Percentiles rank a stretch among this genome's conserved stretches.
Evolutionary conservation across 2,888 invertebrate species (phyloP).

Genomic region (Tortrix viridana): DNA sequence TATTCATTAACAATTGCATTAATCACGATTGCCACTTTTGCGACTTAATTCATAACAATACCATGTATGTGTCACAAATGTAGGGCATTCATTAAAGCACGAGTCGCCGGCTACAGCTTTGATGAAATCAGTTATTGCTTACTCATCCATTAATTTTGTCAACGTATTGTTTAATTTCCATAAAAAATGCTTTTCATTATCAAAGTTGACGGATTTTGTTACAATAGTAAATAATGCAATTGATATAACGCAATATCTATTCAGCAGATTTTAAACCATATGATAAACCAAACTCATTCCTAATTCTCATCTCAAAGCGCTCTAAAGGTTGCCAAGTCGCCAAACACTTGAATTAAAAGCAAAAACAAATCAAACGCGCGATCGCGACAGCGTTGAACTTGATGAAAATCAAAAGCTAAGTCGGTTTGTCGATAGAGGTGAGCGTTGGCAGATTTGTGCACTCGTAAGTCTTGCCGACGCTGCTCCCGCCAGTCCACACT

Average conservation of each 20-base stretch:
- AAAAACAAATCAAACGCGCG: slow-evolving; percentile 32
- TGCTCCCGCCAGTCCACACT: slow-evolving; percentile 35
- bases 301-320: slow-evolving; percentile 5
- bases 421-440: slow-evolving; percentile 29
- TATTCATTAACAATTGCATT: slow-evolving; percentile 7
- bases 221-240: background rate
- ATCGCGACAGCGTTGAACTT: slow-evolving; percentile 30
- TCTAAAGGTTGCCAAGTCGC: slow-evolving; percentile 4
- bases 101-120: slow-evolving; percentile 7
- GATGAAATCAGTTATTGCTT: slow-evolving; percentile 11
- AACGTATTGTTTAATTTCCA: background rate
- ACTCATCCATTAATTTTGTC: slow-evolving; percentile 13
- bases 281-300: background rate
- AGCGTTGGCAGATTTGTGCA: slow-evolving; percentile 40
- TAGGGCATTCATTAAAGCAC: slow-evolving; percentile 23
- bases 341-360: slow-evolving; percentile 27
- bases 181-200: background rate
- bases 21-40: slow-evolving; percentile 7
- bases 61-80: slow-evolving; percentile 20
- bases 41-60: slow-evolving; percentile 11
- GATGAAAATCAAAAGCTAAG: slow-evolving; percentile 36
- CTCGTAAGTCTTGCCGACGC: slow-evolving; percentile 35
- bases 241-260: background rate
- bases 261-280: slow-evolving; percentile 16
- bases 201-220: background rate